A percentile compares a stretch with the other conserved stretches of the same genome.
phyloP scores from a whole-genome alignment of 1,140 invertebrate species.

The Drosophila azteca region DNA sequence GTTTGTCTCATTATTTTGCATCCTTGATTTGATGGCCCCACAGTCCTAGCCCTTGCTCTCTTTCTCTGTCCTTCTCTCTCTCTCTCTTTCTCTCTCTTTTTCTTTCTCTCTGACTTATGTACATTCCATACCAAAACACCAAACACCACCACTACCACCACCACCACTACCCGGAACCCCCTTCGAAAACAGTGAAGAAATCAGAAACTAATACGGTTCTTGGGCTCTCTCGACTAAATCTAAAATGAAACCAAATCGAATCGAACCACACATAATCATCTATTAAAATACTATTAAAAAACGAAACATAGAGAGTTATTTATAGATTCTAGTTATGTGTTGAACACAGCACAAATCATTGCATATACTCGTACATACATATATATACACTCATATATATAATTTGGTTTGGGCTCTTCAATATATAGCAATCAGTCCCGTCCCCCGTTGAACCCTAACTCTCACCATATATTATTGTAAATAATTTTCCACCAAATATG shows the following conservation, averaged over 20 bases:
- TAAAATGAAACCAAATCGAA: conserved; percentile 39
- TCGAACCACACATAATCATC: conserved; percentile 47
- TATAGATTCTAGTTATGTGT: conserved; percentile 23
- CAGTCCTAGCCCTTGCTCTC: conserved; percentile 2
- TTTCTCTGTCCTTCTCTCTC: conserved; percentile 10
- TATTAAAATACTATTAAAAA: conserved; percentile 36
- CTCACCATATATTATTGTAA: conserved; percentile 54
- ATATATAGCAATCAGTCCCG: conserved; percentile 52
- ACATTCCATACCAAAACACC: conserved; percentile 38
- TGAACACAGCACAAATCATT: conserved; percentile 49
- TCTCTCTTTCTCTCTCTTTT: conserved; percentile 17
- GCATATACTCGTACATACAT: conserved; percentile 30
- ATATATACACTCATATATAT: conserved; percentile 62
- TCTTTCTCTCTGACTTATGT: conserved; percentile 30
- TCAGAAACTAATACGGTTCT: conserved; percentile 68
- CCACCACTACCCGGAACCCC: conserved; percentile 21
- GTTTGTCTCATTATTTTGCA: conserved; percentile 51
- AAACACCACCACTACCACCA: conserved; percentile 20
- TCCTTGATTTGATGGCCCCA: conserved; percentile 34
- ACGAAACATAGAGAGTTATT: conserved; percentile 24
- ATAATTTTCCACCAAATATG: conserved; percentile 44
- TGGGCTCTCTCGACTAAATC: conserved; percentile 48
- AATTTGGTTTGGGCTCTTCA: conserved; percentile 74
- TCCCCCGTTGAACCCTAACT: conserved; percentile 25
- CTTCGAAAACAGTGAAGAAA: conserved; percentile 29